phyloP scores from a whole-genome alignment of 2,888 invertebrate genomes.

The Cataglyphis altisquamis region DNA sequence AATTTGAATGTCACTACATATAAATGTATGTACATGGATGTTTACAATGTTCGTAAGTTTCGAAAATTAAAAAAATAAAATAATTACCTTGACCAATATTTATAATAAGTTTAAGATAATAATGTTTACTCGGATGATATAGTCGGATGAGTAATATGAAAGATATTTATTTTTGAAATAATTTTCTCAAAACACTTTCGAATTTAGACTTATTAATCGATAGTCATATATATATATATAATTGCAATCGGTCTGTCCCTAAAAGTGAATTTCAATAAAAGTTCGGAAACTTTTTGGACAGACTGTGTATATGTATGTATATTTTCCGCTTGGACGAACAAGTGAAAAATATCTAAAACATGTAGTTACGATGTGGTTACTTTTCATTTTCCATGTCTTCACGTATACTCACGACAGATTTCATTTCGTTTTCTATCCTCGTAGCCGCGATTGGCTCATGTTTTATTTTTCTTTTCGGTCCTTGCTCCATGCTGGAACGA shows the following conservation, averaged over 20 bases:
- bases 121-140: too few species aligned
- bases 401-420: conserved; percentile 50
- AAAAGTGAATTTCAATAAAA: too few species aligned
- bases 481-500: conserved; percentile 67
- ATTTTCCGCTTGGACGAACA: not conserved
- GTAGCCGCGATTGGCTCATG: conserved; percentile 46
- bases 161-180: not conserved
- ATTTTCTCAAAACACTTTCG: not conserved
- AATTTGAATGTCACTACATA: too few species aligned
- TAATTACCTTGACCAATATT: too few species aligned
- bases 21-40: too few species aligned
- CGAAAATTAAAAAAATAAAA: too few species aligned
- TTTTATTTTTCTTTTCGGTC: conserved; percentile 65
- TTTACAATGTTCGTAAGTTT: too few species aligned
- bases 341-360: not conserved
- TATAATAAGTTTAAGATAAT: too few species aligned
- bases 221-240: not conserved
- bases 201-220: not conserved
- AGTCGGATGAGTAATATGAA: not conserved
- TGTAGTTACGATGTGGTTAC: not conserved
- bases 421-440: conserved; percentile 57
- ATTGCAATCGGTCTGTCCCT: not conserved
- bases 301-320: not conserved
- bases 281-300: too few species aligned
- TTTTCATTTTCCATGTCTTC: not conserved